These are phyloP conservation scores for Diadromus collaris DNA, from an alignment of 2,888 invertebrate genomes.

Conservation along the genomic window DNA sequence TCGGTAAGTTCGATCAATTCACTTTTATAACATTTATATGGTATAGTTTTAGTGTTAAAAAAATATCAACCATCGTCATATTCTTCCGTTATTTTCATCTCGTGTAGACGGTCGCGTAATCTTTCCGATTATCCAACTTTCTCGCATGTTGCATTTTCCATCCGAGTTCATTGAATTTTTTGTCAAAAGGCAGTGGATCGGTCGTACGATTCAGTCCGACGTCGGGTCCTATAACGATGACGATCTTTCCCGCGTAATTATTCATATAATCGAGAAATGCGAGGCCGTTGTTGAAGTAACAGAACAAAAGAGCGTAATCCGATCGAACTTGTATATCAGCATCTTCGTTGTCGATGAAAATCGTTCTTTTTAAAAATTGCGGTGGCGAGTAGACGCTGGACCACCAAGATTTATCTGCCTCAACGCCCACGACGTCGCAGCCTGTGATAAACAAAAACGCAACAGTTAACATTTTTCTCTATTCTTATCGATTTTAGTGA, in stretches of 20 bases:
- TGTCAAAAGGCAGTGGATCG: slow-evolving; percentile 86
- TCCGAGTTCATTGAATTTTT: slow-evolving; percentile 79
- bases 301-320: slow-evolving; percentile 86
- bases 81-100: slow-evolving; percentile 59
- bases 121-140: slow-evolving; percentile 84
- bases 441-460: slow-evolving; percentile 78
- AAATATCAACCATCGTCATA: neutral
- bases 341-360: slow-evolving; percentile 76
- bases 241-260: slow-evolving; percentile 83
- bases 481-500: neutral
- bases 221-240: slow-evolving; percentile 89
- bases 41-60: neutral
- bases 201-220: slow-evolving; percentile 85
- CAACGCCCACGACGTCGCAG: slow-evolving; percentile 85
- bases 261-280: slow-evolving; percentile 87
- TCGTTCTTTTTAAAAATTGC: slow-evolving; percentile 81
- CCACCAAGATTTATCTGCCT: slow-evolving; percentile 93
- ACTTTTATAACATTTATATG: neutral
- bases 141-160: slow-evolving; percentile 84
- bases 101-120: slow-evolving; percentile 85
- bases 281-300: slow-evolving; percentile 88
- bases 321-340: slow-evolving; percentile 76
- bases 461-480: neutral
- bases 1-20: neutral
- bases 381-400: slow-evolving; percentile 87